A percentile compares a stretch with the other conserved stretches of the same genome.
These are phyloP conservation scores for Chymomyza procnemis DNA, from an alignment of 2,888 invertebrate genomes.

Conservation along the genomic window DNA sequence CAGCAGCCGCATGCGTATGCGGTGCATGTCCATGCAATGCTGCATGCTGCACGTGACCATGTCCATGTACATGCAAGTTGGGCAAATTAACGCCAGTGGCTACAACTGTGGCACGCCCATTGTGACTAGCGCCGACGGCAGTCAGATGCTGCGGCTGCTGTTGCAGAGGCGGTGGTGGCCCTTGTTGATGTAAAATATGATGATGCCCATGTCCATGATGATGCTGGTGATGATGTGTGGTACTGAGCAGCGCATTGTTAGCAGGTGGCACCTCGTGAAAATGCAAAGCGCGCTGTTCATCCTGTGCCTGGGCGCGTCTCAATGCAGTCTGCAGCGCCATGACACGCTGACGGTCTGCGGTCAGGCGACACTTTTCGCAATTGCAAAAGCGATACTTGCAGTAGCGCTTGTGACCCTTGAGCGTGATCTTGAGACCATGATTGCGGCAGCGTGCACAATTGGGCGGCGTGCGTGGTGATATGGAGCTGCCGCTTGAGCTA, in stretches of 20 bases:
- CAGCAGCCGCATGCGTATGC: conserved; percentile 60
- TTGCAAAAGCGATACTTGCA: conserved; percentile 91
- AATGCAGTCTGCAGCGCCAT: conserved; percentile 94
- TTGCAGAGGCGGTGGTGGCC: conserved; percentile 25
- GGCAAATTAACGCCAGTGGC: background rate
- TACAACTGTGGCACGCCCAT: too few relatives aligned
- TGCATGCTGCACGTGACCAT: conserved; percentile 45
- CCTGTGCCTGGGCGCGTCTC: conserved; percentile 90
- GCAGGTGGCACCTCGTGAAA: conserved; percentile 79
- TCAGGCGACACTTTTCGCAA: conserved; percentile 92
- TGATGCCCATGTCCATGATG: conserved; percentile 15
- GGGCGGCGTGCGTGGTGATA: conserved; percentile 88
- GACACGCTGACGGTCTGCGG: conserved; percentile 91
- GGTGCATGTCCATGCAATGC: background rate
- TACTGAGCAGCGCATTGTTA: conserved; percentile 56
- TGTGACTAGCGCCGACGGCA: background rate
- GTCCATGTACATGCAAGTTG: conserved; percentile 44
- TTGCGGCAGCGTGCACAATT: conserved; percentile 96
- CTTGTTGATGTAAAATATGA: conserved; percentile 50
- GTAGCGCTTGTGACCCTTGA: conserved; percentile 95
- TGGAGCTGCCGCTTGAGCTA: conserved; percentile 80
- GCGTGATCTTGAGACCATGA: conserved; percentile 91
- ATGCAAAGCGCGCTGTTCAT: conserved; percentile 83
- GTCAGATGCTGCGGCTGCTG: conserved; percentile 36
- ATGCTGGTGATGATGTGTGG: conserved; percentile 78